A percentile compares a stretch with the other conserved stretches of the same genome.
Evolutionary conservation across 2,113 vertebrate genomes (phyloP).

Genomic region (Anas platyrhynchos): DNA sequence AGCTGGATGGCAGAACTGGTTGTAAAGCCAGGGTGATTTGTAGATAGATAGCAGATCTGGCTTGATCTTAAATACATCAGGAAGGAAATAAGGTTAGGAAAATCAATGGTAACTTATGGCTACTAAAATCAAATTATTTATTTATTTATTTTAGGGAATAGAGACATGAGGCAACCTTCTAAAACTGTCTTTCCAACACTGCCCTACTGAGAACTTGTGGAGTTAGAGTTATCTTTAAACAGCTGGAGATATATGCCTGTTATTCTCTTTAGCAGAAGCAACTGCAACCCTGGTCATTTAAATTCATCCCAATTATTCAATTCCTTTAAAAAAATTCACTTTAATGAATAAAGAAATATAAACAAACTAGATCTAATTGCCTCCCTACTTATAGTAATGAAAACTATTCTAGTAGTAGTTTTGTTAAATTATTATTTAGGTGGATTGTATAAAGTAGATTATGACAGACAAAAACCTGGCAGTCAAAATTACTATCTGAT

Average conservation of each 20-base stretch:
- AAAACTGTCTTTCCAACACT: not conserved
- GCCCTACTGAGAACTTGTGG: not conserved
- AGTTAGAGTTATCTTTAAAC: not conserved
- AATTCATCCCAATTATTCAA: not conserved
- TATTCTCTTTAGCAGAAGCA: not conserved
- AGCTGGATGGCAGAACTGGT: slow-evolving; percentile 20
- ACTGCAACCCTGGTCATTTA: not conserved
- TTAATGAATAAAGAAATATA: not conserved
- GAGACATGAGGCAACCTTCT: slow-evolving; percentile 7
- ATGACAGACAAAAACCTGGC: not conserved
- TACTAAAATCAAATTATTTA: slow-evolving; percentile 22
- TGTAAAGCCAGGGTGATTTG: slow-evolving; percentile 54
- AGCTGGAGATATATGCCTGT: not conserved
- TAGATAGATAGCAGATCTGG: slow-evolving; percentile 39
- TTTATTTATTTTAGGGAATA: not conserved
- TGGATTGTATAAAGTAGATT: not conserved
- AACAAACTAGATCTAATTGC: not conserved
- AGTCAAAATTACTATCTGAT: not conserved
- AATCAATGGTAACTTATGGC: slow-evolving; percentile 61
- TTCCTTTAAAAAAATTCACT: not conserved
- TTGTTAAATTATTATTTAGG: not conserved
- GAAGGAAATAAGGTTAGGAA: slow-evolving; percentile 61
- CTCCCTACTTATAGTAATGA: not conserved
- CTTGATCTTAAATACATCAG: slow-evolving; percentile 51
- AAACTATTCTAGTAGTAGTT: not conserved